phyloP scores from a whole-genome alignment of 2,888 invertebrate species.

The Drosophila stalkeri region DNA sequence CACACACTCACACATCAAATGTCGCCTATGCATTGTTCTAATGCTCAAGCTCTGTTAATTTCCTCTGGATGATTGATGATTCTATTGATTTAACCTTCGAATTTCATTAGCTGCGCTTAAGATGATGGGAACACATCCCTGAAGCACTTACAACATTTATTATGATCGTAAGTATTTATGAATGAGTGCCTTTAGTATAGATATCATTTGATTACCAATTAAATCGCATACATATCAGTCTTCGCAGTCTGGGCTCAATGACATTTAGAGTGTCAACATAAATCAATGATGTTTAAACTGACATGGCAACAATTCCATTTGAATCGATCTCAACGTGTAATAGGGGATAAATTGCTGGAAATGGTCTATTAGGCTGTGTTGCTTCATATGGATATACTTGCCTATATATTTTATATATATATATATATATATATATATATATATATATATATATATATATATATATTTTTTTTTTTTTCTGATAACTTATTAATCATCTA shows the following conservation, averaged over 20 bases:
- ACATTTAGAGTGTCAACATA: neutral
- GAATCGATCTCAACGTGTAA: too few relatives aligned
- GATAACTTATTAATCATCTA: too few relatives aligned
- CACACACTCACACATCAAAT: neutral
- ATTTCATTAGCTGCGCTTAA: conserved; percentile 15
- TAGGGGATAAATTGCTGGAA: neutral
- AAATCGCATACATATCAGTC: neutral
- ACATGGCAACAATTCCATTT: neutral
- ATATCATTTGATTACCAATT: conserved; percentile 8
- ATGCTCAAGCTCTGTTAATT: conserved; percentile 33
- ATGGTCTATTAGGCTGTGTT: neutral
- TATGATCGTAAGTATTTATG: conserved; percentile 28
- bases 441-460: too few relatives aligned
- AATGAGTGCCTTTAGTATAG: conserved; percentile 12
- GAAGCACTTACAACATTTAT: conserved; percentile 10
- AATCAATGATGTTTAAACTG: neutral
- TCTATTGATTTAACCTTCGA: conserved; percentile 27
- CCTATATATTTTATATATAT: neutral
- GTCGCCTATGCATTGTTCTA: conserved; percentile 14
- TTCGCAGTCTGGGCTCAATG: neutral
- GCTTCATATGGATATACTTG: neutral
- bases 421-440: neutral
- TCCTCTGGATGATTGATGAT: conserved; percentile 47
- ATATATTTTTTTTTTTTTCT: too few relatives aligned
- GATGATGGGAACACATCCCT: conserved; percentile 21